Conservation (phyloP, 1,140 invertebrate genomes). For the Ips nitidus region DNA sequence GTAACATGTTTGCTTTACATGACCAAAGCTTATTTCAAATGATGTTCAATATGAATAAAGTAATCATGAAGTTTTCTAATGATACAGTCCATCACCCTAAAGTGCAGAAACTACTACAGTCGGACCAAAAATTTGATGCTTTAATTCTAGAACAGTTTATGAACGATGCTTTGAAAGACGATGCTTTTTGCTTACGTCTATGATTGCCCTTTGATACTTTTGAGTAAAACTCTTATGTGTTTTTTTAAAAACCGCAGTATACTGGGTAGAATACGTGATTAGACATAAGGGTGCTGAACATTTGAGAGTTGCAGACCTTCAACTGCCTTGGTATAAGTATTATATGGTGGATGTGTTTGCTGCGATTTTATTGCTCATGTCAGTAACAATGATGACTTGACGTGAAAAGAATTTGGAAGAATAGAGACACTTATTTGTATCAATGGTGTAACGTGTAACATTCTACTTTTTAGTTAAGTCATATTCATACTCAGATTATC, state of each 20-base stretch:
- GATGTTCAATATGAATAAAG: not conserved
- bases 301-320: constrained; percentile 57
- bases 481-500: no score
- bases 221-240: constrained; percentile 42
- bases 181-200: constrained; percentile 48
- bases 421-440: no score
- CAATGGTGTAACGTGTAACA: no score
- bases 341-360: constrained; percentile 48
- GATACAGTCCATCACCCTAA: constrained; percentile 30
- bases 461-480: no score
- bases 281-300: constrained; percentile 59
- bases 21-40: not conserved
- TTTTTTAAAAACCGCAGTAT: constrained; percentile 64
- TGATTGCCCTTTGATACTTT: constrained; percentile 51
- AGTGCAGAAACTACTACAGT: constrained; percentile 37
- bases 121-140: constrained; percentile 53
- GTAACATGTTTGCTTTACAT: not conserved
- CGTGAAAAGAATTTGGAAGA: no score
- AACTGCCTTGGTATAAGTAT: constrained; percentile 58
- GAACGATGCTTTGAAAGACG: constrained; percentile 51
- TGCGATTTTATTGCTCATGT: not conserved
- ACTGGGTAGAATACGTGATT: constrained; percentile 70
- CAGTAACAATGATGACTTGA: no score
- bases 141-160: constrained; percentile 54
- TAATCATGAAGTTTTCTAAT: not conserved